Base-by-base conservation (phyloP, 2,888 invertebrate genomes). In the Smittia sp. region DNA sequence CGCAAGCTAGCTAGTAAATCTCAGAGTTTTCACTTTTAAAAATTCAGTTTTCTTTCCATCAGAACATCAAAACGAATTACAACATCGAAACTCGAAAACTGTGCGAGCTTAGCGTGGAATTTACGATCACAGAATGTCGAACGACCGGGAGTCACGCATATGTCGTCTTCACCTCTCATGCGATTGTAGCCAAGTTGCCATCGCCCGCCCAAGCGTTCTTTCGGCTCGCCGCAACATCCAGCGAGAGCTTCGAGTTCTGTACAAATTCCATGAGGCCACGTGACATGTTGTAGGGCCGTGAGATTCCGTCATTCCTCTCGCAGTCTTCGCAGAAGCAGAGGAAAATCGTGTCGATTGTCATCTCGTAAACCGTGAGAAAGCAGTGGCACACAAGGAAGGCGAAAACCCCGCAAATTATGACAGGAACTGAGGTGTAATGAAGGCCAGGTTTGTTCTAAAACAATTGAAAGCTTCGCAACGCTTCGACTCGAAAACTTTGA, bases 321-420 rank as follows among this genome's bases (percentile, higher is more conserved):
- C 87, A 88, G 77, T 90, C 89, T 80, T 89, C 89, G 77, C 89
- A 89, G 79, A 89, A 89, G 77, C 89, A 89, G 65, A 89, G 79
- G 78, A 89, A 89, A 75, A 89, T 86, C 20, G 88, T 87, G 77
- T 89, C 89, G 52, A 89, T 89, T 0, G 86, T 84, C 88, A 89
- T 89, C 88, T 91, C 90, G 78, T 89, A 91, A 22, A 90, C 86
- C 6, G 89, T 88, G 75, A 91, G 85, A 79, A 90, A 90, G 78
- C 89, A 88, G 78, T 90, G 89, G 1, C 90, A 85, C 32, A 90
- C 86, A 74, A 90, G 83, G 79, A 87, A 90, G 1, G 89, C 86
- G 78, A 90, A 88, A n/a, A 89, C 77, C 74, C 85, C 88, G 24
- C 85, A 86, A 1, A 90, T 77, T 4, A 85, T 78, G 15, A 90